Evolutionary conservation across 1,140 invertebrate species (phyloP).

Genomic region (Battus philenor): DNA sequence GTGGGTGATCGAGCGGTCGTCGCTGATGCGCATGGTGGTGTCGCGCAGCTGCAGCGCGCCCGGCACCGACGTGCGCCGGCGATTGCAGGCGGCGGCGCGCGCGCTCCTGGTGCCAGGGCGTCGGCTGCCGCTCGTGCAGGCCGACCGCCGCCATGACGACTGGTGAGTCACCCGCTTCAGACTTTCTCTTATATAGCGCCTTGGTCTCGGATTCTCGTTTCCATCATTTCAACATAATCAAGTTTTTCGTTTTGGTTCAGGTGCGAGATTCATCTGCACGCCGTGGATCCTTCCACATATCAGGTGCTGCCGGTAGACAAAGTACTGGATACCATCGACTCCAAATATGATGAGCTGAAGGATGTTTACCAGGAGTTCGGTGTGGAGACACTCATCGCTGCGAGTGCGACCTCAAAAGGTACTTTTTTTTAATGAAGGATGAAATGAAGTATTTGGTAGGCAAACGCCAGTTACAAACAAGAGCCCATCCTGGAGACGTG

Average conservation of each 20-base stretch:
- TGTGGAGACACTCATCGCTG: slow-evolving; percentile 88
- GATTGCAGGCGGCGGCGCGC: slow-evolving; percentile 38
- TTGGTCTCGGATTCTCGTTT: too few species aligned
- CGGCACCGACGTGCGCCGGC: slow-evolving; percentile 57
- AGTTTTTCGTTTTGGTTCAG: slow-evolving; percentile 64
- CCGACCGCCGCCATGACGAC: slow-evolving; percentile 49
- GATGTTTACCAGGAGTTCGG: slow-evolving; percentile 84
- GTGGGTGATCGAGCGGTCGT: slow-evolving; percentile 89
- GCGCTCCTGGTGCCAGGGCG: slow-evolving; percentile 50
- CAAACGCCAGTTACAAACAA: too few species aligned
- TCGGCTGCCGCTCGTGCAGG: slow-evolving; percentile 51
- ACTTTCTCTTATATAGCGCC: too few species aligned
- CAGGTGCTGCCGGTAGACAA: slow-evolving; percentile 87
- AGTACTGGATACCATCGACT: slow-evolving; percentile 89
- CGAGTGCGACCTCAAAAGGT: slow-evolving; percentile 77
- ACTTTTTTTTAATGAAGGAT: slow-evolving; percentile 13
- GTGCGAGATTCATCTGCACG: slow-evolving; percentile 92
- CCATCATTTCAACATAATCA: neutral
- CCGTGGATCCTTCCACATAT: slow-evolving; percentile 85
- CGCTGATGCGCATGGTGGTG: slow-evolving; percentile 87
- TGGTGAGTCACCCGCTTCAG: slow-evolving; percentile 32
- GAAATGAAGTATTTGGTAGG: too few species aligned
- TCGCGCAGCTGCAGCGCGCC: slow-evolving; percentile 82
- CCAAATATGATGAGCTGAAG: slow-evolving; percentile 89
- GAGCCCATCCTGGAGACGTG: too few species aligned